These are phyloP conservation scores for Stenodera caucasica DNA, from an alignment of 2,888 invertebrate genomes.

Conservation along the genomic window DNA sequence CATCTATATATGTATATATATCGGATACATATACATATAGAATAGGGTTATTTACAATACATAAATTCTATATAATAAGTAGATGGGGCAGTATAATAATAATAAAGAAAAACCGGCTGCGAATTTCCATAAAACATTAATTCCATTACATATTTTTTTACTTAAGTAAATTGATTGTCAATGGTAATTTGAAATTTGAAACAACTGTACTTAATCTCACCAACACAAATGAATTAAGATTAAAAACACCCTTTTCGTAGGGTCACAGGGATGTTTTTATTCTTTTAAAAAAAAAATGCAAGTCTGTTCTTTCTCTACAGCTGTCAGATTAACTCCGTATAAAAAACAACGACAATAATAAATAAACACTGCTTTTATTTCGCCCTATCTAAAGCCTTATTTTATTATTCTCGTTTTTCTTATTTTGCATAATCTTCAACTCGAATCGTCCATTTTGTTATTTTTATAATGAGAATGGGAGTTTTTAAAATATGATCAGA, in stretches of 20 bases:
- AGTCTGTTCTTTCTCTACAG: neutral
- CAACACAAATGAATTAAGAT: too few relatives aligned
- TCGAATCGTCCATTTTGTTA: neutral
- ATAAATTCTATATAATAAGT: neutral
- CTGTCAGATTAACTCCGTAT: constrained; percentile 1
- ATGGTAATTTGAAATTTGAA: neutral
- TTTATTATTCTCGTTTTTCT: neutral
- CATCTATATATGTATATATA: neutral
- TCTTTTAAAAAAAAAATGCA: neutral
- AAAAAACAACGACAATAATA: neutral
- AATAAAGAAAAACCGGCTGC: neutral
- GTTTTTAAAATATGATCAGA: too few relatives aligned
- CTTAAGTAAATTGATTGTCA: neutral
- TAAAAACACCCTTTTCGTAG: neutral
- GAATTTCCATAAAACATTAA: neutral
- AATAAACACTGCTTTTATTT: neutral
- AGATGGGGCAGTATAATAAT: neutral
- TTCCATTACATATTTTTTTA: neutral
- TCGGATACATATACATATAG: neutral
- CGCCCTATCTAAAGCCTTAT: neutral
- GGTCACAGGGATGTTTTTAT: neutral
- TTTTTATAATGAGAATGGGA: too few relatives aligned
- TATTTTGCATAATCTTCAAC: neutral
- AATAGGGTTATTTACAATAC: neutral
- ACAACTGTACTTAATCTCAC: neutral